Evolutionary conservation across 2,113 vertebrate species (phyloP).

Genomic region (Paralichthys olivaceus): DNA sequence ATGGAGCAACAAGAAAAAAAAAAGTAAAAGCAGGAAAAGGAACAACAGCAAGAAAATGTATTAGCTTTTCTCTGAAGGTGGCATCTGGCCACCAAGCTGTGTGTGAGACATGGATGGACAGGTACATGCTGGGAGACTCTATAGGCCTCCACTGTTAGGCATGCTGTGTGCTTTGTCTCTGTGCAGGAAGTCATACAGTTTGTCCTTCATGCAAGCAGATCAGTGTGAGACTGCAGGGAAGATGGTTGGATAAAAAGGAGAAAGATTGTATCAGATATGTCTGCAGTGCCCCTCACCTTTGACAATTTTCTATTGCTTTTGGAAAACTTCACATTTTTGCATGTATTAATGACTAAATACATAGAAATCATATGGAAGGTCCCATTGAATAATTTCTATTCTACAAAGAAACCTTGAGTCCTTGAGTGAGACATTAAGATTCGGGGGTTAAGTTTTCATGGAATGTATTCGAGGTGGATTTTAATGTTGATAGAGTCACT

Average conservation of each 20-base stretch:
- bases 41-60: constrained; percentile 12
- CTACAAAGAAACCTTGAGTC: too few relatives aligned
- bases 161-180: constrained; percentile 63
- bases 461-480: background rate
- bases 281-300: constrained; percentile 11
- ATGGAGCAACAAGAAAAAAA: background rate
- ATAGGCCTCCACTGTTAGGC: constrained; percentile 38
- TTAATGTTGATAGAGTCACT: too few relatives aligned
- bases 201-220: constrained; percentile 67
- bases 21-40: constrained; percentile 1
- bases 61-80: constrained; percentile 42
- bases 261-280: constrained; percentile 1
- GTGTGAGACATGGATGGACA: constrained; percentile 60
- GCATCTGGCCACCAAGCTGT: constrained; percentile 58
- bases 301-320: background rate
- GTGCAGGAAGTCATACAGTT: constrained; percentile 63
- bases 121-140: constrained; percentile 67
- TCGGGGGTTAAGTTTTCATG: background rate
- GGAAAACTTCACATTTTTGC: constrained; percentile 6
- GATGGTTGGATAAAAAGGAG: constrained; percentile 6
- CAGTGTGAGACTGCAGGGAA: background rate
- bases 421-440: too few relatives aligned
- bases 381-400: too few relatives aligned
- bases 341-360: background rate
- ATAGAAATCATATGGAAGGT: background rate